A percentile compares a stretch with the other conserved stretches of the same genome.
Evolutionary conservation across 2,113 vertebrate genomes (phyloP).

Genomic region (Pachycephala philippinensis): DNA sequence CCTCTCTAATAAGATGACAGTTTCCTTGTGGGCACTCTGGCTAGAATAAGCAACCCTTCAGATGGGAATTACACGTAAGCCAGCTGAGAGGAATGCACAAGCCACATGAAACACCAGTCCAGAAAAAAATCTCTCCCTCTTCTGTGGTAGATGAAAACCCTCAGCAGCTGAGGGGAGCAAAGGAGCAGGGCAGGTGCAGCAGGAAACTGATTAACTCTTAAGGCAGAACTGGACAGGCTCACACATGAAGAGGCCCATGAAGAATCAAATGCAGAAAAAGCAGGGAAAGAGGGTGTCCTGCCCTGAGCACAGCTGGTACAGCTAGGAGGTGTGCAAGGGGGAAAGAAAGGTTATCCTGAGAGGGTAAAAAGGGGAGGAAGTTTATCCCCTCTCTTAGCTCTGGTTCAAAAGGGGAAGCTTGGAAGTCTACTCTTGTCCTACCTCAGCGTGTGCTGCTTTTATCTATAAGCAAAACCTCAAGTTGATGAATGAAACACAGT

Average conservation of each 20-base stretch:
- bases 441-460: neutral
- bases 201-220: neutral
- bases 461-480: neutral
- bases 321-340: neutral
- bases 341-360: neutral
- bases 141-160: neutral
- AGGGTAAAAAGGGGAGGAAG: neutral
- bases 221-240: neutral
- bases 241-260: fast-evolving
- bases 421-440: neutral
- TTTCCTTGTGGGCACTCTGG: neutral
- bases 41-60: neutral
- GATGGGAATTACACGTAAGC: neutral
- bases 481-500: neutral
- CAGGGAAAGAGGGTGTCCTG: neutral
- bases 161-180: neutral
- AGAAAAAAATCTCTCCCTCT: neutral
- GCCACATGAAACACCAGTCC: neutral
- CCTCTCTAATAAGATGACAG: neutral
- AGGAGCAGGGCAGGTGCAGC: neutral
- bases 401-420: neutral
- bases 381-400: neutral
- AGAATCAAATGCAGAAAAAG: neutral
- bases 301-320: neutral
- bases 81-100: neutral